Conservation (phyloP, 2,113 vertebrate species). For the Herpetotheres cachinnans region DNA sequence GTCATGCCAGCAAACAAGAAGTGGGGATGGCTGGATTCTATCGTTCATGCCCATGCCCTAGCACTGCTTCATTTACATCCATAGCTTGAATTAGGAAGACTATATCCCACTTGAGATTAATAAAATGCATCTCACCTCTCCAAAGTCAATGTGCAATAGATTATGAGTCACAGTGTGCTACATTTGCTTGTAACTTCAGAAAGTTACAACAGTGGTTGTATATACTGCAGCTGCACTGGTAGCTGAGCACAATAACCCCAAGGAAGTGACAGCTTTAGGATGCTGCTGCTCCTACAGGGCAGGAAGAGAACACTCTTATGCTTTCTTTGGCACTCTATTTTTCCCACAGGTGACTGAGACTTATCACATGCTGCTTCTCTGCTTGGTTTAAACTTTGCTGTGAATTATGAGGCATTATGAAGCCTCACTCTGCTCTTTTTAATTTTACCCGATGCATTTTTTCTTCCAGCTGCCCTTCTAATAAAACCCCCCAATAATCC, state of each 20-base stretch:
- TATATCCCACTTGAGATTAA: not conserved
- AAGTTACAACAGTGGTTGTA: not conserved
- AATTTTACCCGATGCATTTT: constrained; percentile 18
- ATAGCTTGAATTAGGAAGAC: not conserved
- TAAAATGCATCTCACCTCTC: not conserved
- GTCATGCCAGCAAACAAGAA: not conserved
- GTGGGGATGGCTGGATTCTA: not conserved
- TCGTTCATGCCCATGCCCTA: accelerated
- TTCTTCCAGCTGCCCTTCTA: not conserved
- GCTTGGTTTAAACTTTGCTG: not conserved
- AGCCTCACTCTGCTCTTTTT: not conserved
- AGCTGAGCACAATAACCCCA: not conserved
- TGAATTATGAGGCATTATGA: not conserved
- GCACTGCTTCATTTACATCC: not conserved
- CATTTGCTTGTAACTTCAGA: not conserved
- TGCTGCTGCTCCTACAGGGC: not conserved
- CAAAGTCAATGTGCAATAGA: not conserved
- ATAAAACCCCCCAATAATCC: not conserved
- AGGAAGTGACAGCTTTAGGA: not conserved
- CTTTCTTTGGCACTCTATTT: not conserved
- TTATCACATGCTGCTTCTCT: not conserved
- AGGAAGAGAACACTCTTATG: accelerated
- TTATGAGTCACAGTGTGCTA: not conserved
- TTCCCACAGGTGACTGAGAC: not conserved
- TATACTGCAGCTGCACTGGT: not conserved